These are phyloP conservation scores for Matsumurasca onukii DNA, from an alignment of 1,140 invertebrate species.

Conservation along the genomic window DNA sequence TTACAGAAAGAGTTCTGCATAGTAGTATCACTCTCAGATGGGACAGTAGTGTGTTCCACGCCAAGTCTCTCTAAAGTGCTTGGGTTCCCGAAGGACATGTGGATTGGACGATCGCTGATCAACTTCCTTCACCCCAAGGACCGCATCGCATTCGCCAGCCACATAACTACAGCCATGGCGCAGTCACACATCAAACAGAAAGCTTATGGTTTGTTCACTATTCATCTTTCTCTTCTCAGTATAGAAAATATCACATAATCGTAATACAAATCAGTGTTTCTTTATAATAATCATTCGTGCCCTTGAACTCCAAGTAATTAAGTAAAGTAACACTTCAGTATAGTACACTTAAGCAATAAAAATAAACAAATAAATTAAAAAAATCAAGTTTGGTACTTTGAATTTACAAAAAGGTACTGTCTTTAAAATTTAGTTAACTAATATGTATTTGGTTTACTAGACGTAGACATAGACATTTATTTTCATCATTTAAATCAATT, in stretches of 20 bases:
- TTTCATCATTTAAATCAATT: too few relatives aligned
- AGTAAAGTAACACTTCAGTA: too few relatives aligned
- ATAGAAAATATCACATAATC: too few relatives aligned
- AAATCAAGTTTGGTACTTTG: background rate
- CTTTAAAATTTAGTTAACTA: background rate
- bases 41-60: conserved; percentile 75
- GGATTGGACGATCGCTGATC: conserved; percentile 81
- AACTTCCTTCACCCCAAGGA: conserved; percentile 84
- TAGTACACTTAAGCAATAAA: background rate
- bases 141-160: conserved; percentile 59
- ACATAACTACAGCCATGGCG: conserved; percentile 54
- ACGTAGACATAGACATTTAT: too few relatives aligned
- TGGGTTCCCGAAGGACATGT: conserved; percentile 80
- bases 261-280: too few relatives aligned
- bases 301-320: background rate
- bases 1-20: conserved; percentile 64
- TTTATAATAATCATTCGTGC: background rate
- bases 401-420: background rate
- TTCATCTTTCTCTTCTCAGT: too few relatives aligned
- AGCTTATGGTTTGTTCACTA: background rate
- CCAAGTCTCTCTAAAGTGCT: conserved; percentile 66
- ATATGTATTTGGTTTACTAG: background rate
- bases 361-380: background rate
- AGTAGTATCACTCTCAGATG: conserved; percentile 79
- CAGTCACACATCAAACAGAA: conserved; percentile 27